Base-by-base conservation (phyloP, 2,888 invertebrate genomes). In the Apamea anceps region DNA sequence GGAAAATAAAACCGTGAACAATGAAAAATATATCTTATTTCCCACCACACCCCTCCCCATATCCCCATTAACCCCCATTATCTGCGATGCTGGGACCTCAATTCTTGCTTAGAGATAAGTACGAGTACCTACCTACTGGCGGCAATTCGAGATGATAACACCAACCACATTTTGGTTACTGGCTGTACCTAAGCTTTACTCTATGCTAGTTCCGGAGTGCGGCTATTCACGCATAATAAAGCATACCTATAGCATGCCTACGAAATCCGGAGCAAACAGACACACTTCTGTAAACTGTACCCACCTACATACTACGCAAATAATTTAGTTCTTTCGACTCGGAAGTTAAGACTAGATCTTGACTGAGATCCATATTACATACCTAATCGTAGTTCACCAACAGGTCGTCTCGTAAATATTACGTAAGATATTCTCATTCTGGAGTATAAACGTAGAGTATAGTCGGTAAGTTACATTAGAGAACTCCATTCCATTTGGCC, bases 1-100 rank as follows among this genome's bases (percentile, higher is more conserved):
- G 94, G 91, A 94, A 95, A 96, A 95, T 95, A 92, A 95, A 95
- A 94, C 95, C 93, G 94, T 95, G 95, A 96, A 95, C 94, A 94
- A 94, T 92, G 84, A 85, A 81, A 77, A 65, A 68, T 60, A 42
- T 63, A 54, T 75, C 75, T 86, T 32, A 75, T 84, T 80, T 10
- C 21, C 25, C 0, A 45, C 12, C 37, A 57, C 25, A 45, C 13
- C 54, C 25, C 25, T 57, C 54, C 54, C 2, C 3, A 57, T 57
- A 21, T 21, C 54, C 54, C 42, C 6, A 76, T 21, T 12, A 18
- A 25, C 7, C 42, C 42, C 8, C 48, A 37, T 45, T 37, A 57
- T 1, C 5, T 78, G n/a, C n/a, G 15, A 48, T 32, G 2, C 32
- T 28, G 15, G 21, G 48, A 21, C 18, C 18, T 60, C 12, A 18